Evolutionary conservation across 2,797 vertebrate species (phyloP), one percentile per base, ranked within the genome.

Genomic region (Phataginus tetradactyla): DNA sequence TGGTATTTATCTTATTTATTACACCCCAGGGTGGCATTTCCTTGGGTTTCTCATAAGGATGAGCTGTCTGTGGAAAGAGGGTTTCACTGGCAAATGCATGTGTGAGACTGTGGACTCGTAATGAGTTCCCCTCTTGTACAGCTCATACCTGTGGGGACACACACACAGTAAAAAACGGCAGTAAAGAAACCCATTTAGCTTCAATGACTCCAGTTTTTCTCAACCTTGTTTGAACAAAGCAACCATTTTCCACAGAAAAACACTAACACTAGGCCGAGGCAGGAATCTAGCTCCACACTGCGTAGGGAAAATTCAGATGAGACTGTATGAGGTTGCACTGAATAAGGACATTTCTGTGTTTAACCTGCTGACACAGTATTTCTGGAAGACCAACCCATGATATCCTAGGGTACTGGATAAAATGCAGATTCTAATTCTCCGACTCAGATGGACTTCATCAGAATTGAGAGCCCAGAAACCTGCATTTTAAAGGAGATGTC

Each of bases 151-250:
- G 42, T 17, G 3, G 59, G 42, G 25, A n/a, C 15, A 51, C 37
- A 42, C 5, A 63, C 10, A 29, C 1, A 9, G 21, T 59, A 13
- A 69, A 49, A 79, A 53, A 49, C 12, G 66, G 2, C 8, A 53
- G 11, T 34, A 79, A 91, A 91, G 68, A 83, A 86, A 71, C 3
- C 32, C 25, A 34, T 74, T 66, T 93, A 71, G 74, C 18, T 53
- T 88, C 90, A 84, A 39, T 77, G 93, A 64, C 23, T 72, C 45
- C 7, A 71, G 57, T 13, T 86, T 66, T 86, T 83, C 57, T 95
- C 59, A 89, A 81, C 83, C 8, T 71, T 89, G 71, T 51, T 57
- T 96, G 39, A 92, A 79, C 42, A 88, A 85, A 93, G 10, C 91
- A 85, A 39, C 14, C 1, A 51, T 86, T 94, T 94, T 57, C 34